Conservation (phyloP, 2,888 invertebrate species). For the Drosophila rellima region DNA sequence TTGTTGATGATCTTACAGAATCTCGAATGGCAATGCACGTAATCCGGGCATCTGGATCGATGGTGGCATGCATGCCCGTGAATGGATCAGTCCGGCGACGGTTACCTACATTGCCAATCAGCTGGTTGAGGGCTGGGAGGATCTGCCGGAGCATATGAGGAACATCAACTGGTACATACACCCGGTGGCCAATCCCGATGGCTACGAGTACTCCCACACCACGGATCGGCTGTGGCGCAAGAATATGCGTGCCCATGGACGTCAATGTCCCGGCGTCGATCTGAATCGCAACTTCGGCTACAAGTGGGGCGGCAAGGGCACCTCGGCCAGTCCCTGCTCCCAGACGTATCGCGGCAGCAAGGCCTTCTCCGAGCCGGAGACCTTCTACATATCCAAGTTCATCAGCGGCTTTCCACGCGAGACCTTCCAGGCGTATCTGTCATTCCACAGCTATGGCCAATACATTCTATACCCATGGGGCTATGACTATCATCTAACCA, state of each 20-base stretch:
- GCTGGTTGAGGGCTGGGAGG: constrained; percentile 89
- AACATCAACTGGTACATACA: constrained; percentile 93
- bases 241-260: constrained; percentile 88
- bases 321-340: constrained; percentile 93
- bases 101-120: constrained; percentile 92
- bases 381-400: constrained; percentile 89
- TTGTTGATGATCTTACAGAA: constrained; percentile 84
- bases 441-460: constrained; percentile 95
- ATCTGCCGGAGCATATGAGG: constrained; percentile 89
- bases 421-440: constrained; percentile 89
- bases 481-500: constrained; percentile 90
- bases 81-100: constrained; percentile 94
- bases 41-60: constrained; percentile 91
- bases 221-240: constrained; percentile 94
- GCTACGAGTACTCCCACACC: constrained; percentile 94
- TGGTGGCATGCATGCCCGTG: constrained; percentile 94
- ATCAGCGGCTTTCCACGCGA: constrained; percentile 86
- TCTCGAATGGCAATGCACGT: constrained; percentile 89
- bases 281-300: constrained; percentile 95
- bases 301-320: constrained; percentile 94
- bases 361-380: constrained; percentile 95
- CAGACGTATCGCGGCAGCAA: constrained; percentile 92
- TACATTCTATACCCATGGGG: constrained; percentile 95
- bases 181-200: constrained; percentile 93
- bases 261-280: constrained; percentile 91